These are phyloP conservation scores for Polypterus senegalus DNA, from an alignment of 2,113 vertebrate genomes.

Conservation along the genomic window DNA sequence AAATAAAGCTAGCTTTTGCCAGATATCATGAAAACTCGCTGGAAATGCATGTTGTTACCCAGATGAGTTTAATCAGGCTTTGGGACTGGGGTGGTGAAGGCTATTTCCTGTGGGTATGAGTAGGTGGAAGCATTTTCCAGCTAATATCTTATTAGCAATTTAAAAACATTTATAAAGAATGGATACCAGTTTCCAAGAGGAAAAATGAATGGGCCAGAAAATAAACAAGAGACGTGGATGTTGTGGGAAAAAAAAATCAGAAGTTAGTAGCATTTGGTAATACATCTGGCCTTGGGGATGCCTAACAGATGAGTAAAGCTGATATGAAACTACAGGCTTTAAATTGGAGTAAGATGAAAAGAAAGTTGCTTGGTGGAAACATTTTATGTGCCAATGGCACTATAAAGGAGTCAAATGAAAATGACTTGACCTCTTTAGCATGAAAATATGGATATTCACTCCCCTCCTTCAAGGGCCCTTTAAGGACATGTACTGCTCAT, in stretches of 20 bases:
- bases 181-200: not conserved
- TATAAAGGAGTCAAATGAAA: slow-evolving; percentile 2
- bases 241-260: slow-evolving; percentile 13
- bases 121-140: slow-evolving; percentile 2
- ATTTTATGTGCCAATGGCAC: not conserved
- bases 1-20: too few species aligned
- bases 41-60: too few species aligned
- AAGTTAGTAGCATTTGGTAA: slow-evolving; percentile 4
- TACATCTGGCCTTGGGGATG: slow-evolving; percentile 15
- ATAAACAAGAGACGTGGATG: slow-evolving; percentile 9
- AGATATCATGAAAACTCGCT: too few species aligned
- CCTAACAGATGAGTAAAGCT: slow-evolving; percentile 15
- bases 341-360: slow-evolving; percentile 2
- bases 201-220: slow-evolving; percentile 1
- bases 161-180: not conserved
- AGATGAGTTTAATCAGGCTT: not conserved
- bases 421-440: slow-evolving; percentile 3
- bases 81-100: not conserved
- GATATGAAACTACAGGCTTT: not conserved
- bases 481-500: slow-evolving; percentile 14
- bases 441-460: slow-evolving; percentile 6
- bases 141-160: slow-evolving; percentile 2
- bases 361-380: slow-evolving; percentile 3
- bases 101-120: slow-evolving; percentile 6
- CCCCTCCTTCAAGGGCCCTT: slow-evolving; percentile 1